These are phyloP conservation scores for Argentina silus DNA, from an alignment of 2,797 vertebrate genomes.

Conservation along the genomic window DNA sequence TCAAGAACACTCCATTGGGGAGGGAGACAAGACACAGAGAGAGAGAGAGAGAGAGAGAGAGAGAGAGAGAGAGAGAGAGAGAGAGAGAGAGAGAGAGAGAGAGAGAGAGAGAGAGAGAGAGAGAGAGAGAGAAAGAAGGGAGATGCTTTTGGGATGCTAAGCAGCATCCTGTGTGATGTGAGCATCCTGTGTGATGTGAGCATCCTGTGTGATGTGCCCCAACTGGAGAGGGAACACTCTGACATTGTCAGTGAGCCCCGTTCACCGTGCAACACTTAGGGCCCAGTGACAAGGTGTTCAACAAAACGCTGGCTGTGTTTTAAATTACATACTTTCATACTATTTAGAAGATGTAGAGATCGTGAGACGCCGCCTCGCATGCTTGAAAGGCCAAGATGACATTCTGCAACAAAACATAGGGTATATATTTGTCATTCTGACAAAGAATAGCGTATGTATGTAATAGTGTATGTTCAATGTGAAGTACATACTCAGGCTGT, in stretches of 20 bases:
- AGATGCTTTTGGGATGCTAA: background rate
- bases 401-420: too few species aligned
- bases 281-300: conserved; percentile 31
- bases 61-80: background rate
- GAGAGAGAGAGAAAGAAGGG: background rate
- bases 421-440: too few species aligned
- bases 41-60: background rate
- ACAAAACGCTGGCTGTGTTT: background rate
- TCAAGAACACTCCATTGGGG: conserved; percentile 10
- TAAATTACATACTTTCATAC: too few species aligned
- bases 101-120: background rate
- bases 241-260: too few species aligned
- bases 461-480: too few species aligned
- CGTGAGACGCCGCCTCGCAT: too few species aligned
- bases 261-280: too few species aligned
- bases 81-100: background rate
- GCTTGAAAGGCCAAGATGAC: too few species aligned
- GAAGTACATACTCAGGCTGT: too few species aligned
- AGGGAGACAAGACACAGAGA: background rate
- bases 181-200: background rate
- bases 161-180: background rate
- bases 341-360: too few species aligned
- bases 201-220: background rate
- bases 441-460: too few species aligned
- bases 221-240: background rate